These are phyloP conservation scores for Mormyrops attenuatus DNA, from an alignment of 2,797 vertebrate species.

Conservation along the genomic window DNA sequence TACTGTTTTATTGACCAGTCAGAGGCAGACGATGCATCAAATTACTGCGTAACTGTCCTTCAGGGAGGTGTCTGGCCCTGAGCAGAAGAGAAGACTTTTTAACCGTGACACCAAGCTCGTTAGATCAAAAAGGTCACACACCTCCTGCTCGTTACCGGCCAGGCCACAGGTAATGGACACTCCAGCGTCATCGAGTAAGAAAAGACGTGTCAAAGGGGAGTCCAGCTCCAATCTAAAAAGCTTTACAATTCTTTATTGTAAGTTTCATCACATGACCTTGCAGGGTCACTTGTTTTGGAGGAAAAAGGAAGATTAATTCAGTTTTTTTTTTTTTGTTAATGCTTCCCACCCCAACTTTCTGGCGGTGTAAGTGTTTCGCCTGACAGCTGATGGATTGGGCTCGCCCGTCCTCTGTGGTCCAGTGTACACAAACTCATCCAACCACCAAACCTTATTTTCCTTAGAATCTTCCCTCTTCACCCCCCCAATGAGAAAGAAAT, in stretches of 20 bases:
- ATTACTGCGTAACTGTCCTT: slow-evolving; percentile 51
- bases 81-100: slow-evolving; percentile 52
- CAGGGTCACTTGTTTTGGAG: slow-evolving; percentile 47
- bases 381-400: slow-evolving; percentile 25
- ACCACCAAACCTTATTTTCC: slow-evolving; percentile 5
- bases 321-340: slow-evolving; percentile 37
- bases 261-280: slow-evolving; percentile 53
- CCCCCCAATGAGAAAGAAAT: not conserved
- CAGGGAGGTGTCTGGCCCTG: slow-evolving; percentile 47
- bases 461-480: not conserved
- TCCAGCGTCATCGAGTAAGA: slow-evolving; percentile 34
- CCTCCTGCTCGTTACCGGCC: slow-evolving; percentile 46
- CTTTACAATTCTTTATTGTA: slow-evolving; percentile 44
- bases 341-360: slow-evolving; percentile 34
- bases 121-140: slow-evolving; percentile 61
- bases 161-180: slow-evolving; percentile 55
- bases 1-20: slow-evolving; percentile 45
- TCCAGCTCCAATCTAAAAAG: slow-evolving; percentile 50
- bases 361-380: not conserved
- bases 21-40: slow-evolving; percentile 50
- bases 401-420: not conserved
- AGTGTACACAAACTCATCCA: slow-evolving; percentile 18
- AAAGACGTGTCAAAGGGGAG: slow-evolving; percentile 42
- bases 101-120: slow-evolving; percentile 59
- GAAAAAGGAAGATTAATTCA: slow-evolving; percentile 52